phyloP scores from a whole-genome alignment of 2,888 invertebrate species.

The Cerceris rybyensis region DNA sequence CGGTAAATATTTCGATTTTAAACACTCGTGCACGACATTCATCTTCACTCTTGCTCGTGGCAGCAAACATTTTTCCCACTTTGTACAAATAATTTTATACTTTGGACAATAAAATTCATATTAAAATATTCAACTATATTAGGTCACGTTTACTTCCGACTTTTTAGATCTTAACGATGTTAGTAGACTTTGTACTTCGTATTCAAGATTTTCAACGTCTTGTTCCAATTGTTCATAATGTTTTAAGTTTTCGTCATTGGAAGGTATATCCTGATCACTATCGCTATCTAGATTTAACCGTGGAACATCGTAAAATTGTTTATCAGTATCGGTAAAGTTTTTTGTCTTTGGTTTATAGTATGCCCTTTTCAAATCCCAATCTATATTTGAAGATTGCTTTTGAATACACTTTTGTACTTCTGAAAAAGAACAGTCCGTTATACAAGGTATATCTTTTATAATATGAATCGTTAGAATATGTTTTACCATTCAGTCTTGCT shows the following conservation, averaged over 20 bases:
- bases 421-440: conserved; percentile 41
- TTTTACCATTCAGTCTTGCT: conserved; percentile 71
- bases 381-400: conserved; percentile 51
- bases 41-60: too few relatives aligned
- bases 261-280: conserved; percentile 19
- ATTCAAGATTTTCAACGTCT: conserved; percentile 73
- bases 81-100: too few relatives aligned
- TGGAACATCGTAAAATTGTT: conserved; percentile 12
- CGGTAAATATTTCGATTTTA: too few relatives aligned
- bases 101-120: background rate
- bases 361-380: conserved; percentile 7
- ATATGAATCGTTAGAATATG: background rate
- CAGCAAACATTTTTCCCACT: too few relatives aligned
- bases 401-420: conserved; percentile 73
- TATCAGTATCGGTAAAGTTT: background rate
- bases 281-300: conserved; percentile 22
- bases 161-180: conserved; percentile 50
- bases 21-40: too few relatives aligned
- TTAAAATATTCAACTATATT: conserved; percentile 16
- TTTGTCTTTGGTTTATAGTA: background rate
- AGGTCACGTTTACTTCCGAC: conserved; percentile 33
- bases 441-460: background rate
- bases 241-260: conserved; percentile 25
- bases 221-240: conserved; percentile 63
- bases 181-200: conserved; percentile 72